Base-by-base conservation (phyloP, 2,888 invertebrate species). In the Allophyes oxyacanthae region DNA sequence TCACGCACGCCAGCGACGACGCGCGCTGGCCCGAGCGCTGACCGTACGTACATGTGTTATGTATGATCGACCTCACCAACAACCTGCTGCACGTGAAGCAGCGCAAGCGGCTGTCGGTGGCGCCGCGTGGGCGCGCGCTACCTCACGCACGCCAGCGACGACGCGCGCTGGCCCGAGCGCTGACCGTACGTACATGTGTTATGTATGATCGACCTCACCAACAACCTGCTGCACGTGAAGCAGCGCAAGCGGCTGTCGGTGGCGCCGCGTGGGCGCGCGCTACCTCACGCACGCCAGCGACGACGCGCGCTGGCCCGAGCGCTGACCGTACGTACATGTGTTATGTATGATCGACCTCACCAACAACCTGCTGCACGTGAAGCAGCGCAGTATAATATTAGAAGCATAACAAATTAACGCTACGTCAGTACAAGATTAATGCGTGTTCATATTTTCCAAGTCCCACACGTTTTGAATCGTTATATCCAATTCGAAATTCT, bases 291-390 rank as follows among this genome's bases (percentile, higher is more conserved):
- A 77, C 94, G 99, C 51, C 99, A 99, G 94, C 64, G 61, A 0
- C 81, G 90, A 88, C 82, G 76, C 77, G 72, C 85, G 86, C 72
- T 84, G 82, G 26, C 65, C 43, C 25, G 25, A 80, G 64, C 54
- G 9, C 30, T 20, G 20, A 20, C 20, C 4, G 20, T 20, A 20
- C 20, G n/a, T n/a, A n/a, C n/a, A n/a, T n/a, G n/a, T n/a, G n/a
- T n/a, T n/a, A n/a, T n/a, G n/a, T n/a, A n/a, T n/a, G 60, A 99
- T 99, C 88, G 99, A 99, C 94, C 95, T 99, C 78, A 99, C 99
- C 83, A 99, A 98, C 93, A 99, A 99, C 94, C 95, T 99, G 80
- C 95, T 99, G 62, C 99, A 99, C 97, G 99, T 98, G 70, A 98
- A 98, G 91, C 98, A 98, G 87, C 96, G 99, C 79, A 99, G n/a